Evolutionary conservation across 2,888 invertebrate species (phyloP).

Genomic region (Elmis aenea): DNA sequence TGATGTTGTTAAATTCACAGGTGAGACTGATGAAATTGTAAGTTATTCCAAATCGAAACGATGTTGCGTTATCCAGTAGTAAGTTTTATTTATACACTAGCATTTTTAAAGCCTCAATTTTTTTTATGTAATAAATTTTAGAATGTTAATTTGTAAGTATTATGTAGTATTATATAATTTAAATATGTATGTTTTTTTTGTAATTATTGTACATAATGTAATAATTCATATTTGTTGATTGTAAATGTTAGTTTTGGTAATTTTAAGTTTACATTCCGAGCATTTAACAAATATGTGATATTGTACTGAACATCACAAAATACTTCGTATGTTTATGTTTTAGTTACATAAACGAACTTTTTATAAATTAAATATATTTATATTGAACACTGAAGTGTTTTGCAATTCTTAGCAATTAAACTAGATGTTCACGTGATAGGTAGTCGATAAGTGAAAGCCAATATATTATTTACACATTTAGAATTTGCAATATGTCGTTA

Average conservation of each 20-base stretch:
- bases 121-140: constrained; percentile 1
- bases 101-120: no score
- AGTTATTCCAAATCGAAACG: constrained; percentile 66
- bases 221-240: neutral
- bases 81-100: neutral
- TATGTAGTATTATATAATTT: neutral
- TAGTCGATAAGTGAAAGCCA: no score
- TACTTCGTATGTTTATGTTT: no score
- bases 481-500: no score
- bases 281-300: constrained; percentile 7
- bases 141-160: constrained; percentile 1
- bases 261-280: constrained; percentile 6
- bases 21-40: constrained; percentile 69
- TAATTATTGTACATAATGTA: neutral
- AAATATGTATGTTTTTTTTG: no score
- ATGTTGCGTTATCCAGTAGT: constrained; percentile 70
- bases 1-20: constrained; percentile 60
- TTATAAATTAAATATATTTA: no score
- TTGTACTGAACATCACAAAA: constrained; percentile 4
- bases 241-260: neutral
- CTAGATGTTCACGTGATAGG: no score
- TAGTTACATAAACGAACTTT: no score
- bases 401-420: no score
- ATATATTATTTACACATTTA: no score
- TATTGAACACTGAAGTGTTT: no score